Percentiles rank a stretch among this genome's conserved stretches.
Evolutionary conservation across 2,888 invertebrate species (phyloP).

Genomic region (Polydrusus pterygomalis): DNA sequence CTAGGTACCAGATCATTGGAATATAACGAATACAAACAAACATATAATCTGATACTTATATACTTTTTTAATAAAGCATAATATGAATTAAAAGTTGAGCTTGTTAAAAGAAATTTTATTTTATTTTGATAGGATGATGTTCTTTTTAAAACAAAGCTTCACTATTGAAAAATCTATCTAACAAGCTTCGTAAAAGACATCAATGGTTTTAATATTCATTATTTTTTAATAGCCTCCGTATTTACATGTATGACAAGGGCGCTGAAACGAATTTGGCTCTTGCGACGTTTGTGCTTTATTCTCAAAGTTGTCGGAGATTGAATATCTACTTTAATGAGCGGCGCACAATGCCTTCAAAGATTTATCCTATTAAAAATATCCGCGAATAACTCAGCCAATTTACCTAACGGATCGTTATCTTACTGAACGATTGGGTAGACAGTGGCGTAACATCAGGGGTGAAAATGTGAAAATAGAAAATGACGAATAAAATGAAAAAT

Average conservation of each 20-base stretch:
- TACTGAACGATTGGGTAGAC: constrained; percentile 21
- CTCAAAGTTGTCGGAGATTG: constrained; percentile 29
- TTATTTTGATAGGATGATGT: constrained; percentile 9
- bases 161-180: constrained; percentile 27
- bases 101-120: constrained; percentile 9
- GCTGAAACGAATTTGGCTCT: constrained; percentile 17
- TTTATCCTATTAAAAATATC: constrained; percentile 71
- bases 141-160: neutral
- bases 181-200: constrained; percentile 63
- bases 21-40: no score
- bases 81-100: neutral
- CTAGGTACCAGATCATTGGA: no score
- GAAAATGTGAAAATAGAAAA: no score
- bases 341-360: constrained; percentile 69
- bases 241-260: constrained; percentile 68
- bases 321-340: constrained; percentile 66
- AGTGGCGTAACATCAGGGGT: neutral
- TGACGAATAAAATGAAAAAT: no score
- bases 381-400: constrained; percentile 70
- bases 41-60: no score
- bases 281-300: constrained; percentile 29
- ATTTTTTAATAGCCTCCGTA: constrained; percentile 68
- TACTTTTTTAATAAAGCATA: neutral
- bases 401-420: constrained; percentile 71
- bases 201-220: constrained; percentile 71